Conservation (phyloP, 2,113 vertebrate genomes). For the Corythaixoides concolor region DNA sequence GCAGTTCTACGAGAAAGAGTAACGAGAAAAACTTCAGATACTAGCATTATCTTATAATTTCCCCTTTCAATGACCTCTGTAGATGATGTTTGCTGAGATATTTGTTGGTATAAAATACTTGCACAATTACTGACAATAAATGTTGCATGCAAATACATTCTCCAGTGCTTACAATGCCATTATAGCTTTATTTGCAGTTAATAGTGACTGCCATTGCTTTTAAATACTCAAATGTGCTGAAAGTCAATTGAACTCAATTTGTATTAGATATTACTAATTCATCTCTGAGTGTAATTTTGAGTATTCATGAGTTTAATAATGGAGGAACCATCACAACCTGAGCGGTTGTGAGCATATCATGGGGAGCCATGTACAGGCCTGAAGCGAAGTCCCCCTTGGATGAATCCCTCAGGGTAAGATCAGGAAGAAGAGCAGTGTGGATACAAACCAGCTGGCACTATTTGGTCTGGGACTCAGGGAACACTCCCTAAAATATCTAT, state of each 20-base stretch:
- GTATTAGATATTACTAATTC: not conserved
- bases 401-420: not conserved
- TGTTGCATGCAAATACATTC: not conserved
- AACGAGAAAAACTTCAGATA: not conserved
- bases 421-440: not conserved
- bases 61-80: not conserved
- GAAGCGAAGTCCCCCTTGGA: not conserved
- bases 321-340: not conserved
- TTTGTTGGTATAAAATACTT: conserved; percentile 2
- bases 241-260: not conserved
- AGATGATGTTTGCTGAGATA: not conserved
- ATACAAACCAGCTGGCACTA: not conserved
- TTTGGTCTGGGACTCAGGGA: not conserved
- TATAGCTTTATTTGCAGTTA: conserved; percentile 18
- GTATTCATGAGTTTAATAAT: not conserved
- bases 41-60: conserved; percentile 1
- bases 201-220: not conserved
- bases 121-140: not conserved
- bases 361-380: rapidly evolving
- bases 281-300: not conserved
- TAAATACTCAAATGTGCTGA: not conserved
- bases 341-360: not conserved
- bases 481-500: not conserved
- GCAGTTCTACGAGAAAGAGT: not conserved
- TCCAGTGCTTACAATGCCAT: not conserved